phyloP scores from a whole-genome alignment of 2,797 vertebrate species.

The Anguilla obscura region DNA sequence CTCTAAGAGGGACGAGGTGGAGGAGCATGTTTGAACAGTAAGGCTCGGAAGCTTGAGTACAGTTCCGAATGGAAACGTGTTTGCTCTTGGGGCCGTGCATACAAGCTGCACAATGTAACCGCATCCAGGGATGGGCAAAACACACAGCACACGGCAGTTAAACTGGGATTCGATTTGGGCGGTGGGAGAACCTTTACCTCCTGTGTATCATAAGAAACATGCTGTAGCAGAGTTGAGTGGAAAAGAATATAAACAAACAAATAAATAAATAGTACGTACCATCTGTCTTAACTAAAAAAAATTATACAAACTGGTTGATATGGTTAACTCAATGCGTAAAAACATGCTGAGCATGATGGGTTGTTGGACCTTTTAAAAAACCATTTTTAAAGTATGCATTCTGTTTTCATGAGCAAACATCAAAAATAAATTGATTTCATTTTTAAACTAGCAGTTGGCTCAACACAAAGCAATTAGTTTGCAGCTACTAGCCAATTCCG shows the following conservation, averaged over 20 bases:
- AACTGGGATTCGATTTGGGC: background rate
- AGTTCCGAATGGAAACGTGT: background rate
- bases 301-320: background rate
- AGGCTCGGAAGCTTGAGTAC: background rate
- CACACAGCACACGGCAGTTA: background rate
- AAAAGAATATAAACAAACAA: background rate
- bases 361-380: too few relatives aligned
- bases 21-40: slow-evolving; percentile 25
- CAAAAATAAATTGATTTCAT: too few relatives aligned
- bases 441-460: too few relatives aligned
- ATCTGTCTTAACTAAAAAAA: background rate
- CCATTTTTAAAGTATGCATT: too few relatives aligned
- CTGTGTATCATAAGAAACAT: background rate
- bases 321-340: background rate
- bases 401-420: too few relatives aligned
- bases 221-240: background rate
- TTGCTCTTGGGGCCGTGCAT: slow-evolving; percentile 9
- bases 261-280: background rate
- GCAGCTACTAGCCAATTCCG: too few relatives aligned
- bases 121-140: background rate
- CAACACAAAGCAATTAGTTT: too few relatives aligned
- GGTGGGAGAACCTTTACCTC: background rate
- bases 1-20: background rate
- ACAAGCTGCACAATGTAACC: background rate
- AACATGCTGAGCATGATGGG: too few relatives aligned